Evolutionary conservation across 2,888 invertebrate genomes (phyloP).

Genomic region (Lepidonotus clava): DNA sequence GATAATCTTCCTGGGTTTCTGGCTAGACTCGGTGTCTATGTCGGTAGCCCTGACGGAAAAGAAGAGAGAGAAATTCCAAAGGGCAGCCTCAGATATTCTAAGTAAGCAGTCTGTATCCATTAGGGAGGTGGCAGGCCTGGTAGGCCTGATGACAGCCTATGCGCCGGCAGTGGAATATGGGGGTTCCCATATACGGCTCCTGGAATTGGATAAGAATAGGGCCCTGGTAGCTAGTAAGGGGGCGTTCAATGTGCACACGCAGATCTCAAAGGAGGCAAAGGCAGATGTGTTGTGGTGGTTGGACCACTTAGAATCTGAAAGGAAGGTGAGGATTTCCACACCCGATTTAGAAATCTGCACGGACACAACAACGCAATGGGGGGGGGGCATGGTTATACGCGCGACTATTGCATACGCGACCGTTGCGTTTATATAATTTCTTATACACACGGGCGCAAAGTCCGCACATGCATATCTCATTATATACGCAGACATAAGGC

Average conservation of each 20-base stretch:
- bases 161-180: neutral
- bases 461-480: too few relatives aligned
- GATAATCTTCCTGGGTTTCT: neutral
- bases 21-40: neutral
- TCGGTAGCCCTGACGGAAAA: neutral
- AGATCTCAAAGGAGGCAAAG: too few relatives aligned
- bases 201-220: neutral
- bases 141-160: neutral
- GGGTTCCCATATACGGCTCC: neutral
- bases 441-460: too few relatives aligned
- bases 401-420: too few relatives aligned
- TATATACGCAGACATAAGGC: too few relatives aligned
- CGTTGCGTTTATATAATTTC: too few relatives aligned
- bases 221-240: neutral
- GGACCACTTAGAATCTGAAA: neutral
- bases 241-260: neutral
- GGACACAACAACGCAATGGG: neutral
- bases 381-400: too few relatives aligned
- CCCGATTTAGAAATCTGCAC: neutral
- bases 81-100: neutral
- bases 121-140: neutral
- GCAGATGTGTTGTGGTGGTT: neutral
- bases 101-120: neutral
- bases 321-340: neutral
- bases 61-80: neutral